phyloP scores from a whole-genome alignment of 2,113 vertebrate species.

The Triplophysa siluroides region DNA sequence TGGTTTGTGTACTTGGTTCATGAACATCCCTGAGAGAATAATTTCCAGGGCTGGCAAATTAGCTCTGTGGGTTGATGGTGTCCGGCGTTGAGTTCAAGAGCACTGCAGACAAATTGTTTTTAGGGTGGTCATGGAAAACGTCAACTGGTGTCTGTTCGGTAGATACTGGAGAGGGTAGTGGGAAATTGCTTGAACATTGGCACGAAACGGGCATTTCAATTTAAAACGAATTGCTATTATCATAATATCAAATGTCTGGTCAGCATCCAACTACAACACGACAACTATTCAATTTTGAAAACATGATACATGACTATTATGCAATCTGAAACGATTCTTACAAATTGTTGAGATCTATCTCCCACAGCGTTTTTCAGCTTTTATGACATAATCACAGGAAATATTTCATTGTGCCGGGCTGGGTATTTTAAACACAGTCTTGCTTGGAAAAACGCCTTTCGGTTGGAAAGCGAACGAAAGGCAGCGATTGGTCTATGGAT shows the following conservation, averaged over 20 bases:
- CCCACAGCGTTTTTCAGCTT: neutral
- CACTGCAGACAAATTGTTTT: neutral
- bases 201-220: neutral
- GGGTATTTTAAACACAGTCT: slow-evolving; percentile 19
- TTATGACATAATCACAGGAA: slow-evolving; percentile 24
- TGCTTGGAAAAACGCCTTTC: neutral
- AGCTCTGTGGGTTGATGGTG: neutral
- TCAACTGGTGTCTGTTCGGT: neutral
- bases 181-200: neutral
- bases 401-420: neutral
- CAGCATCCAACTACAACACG: slow-evolving; percentile 15
- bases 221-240: neutral
- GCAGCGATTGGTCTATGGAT: neutral
- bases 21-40: neutral
- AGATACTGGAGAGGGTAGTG: neutral
- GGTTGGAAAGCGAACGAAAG: neutral
- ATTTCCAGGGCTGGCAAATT: neutral
- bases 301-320: neutral
- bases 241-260: slow-evolving; percentile 14
- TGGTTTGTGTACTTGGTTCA: neutral
- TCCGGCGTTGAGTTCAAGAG: neutral
- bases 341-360: neutral
- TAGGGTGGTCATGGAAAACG: neutral
- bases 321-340: neutral
- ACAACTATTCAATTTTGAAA: neutral